Percentiles rank a stretch among this genome's conserved stretches.
These are phyloP conservation scores for Leptopterna dolabrata DNA, from an alignment of 2,888 invertebrate genomes.

Conservation along the genomic window DNA sequence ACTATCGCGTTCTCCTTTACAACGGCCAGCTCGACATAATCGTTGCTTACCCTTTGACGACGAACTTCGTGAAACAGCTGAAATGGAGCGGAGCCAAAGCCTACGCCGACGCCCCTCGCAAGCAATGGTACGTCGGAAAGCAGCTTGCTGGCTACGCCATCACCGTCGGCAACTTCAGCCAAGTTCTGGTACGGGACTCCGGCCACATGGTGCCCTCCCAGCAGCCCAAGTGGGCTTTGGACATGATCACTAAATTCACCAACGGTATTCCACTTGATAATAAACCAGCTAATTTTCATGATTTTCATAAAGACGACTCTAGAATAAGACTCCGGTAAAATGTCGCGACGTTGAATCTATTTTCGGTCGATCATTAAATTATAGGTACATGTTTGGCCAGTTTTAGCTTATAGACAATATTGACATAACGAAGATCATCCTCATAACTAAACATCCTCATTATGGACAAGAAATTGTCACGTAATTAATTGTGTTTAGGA, in stretches of 20 bases:
- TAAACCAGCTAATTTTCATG: background rate
- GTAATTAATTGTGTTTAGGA: too few relatives aligned
- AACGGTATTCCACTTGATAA: constrained; percentile 66
- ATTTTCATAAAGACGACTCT: background rate
- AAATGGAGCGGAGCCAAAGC: constrained; percentile 75
- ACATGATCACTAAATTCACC: constrained; percentile 78
- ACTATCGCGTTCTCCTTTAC: constrained; percentile 81
- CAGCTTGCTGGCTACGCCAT: constrained; percentile 83
- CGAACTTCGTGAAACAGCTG: constrained; percentile 79
- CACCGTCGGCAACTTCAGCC: constrained; percentile 77
- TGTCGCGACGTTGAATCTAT: background rate
- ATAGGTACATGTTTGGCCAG: too few relatives aligned
- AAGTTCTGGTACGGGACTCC: constrained; percentile 80
- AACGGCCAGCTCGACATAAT: constrained; percentile 93
- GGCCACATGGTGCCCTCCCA: constrained; percentile 87
- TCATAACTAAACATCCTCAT: too few relatives aligned
- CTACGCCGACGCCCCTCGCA: constrained; percentile 76
- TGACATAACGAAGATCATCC: too few relatives aligned
- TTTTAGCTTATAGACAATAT: too few relatives aligned
- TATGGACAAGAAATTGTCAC: too few relatives aligned
- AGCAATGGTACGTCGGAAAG: constrained; percentile 74
- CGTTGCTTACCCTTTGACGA: constrained; percentile 87
- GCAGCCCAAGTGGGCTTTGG: constrained; percentile 81
- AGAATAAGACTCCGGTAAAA: background rate
- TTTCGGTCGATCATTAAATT: too few relatives aligned